Evolutionary conservation across 1,140 invertebrate species (phyloP), one percentile per base, ranked within the genome.

Genomic region (Sycophaga agraensis): DNA sequence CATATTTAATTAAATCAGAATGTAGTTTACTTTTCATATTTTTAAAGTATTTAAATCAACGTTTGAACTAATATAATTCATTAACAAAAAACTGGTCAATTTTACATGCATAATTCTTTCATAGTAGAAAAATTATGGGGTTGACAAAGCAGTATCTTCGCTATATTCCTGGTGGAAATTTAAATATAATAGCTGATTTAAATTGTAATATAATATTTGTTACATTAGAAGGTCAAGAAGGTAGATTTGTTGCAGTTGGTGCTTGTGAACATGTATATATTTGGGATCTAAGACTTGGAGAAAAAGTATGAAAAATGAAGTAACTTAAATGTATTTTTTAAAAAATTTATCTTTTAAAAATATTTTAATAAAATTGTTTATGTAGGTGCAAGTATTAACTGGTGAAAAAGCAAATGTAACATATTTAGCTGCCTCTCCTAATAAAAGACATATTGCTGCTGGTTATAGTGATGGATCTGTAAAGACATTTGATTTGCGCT

Each of bases 121-220:
- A n/a, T n/a, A n/a, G n/a, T n/a, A n/a, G 22, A 12, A 58, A 26
- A 21, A 82, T 70, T 68, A 98, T 98, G 96, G 95, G 94, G 63
- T 80, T 98, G 66, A 98, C 96, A 19, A 97, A 97, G 75, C 93
- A 99, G 82, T 99, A 99, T 86, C 84, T 98, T 55, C 87, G 93
- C 46, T 98, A 94, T 79, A 84, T 85, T 11, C 86, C 90, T 12
- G 87, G 88, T 49, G 87, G 90, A 34, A 89, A 88, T 69, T 93
- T 94, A 80, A 96, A 96, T 75, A 85, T 97, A 43, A 89, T 98
- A 63, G 87, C 87, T 4, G 93, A 90, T 79, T 76, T 85, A 17
- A 86, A 88, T 57, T 89, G 90, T 66, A 95, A 95, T 78, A 79
- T 89, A 31, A 78, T 85, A 45, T 93, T 93, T 85, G 87, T 88